Conservation (phyloP, 2,797 vertebrate genomes). For the Xiphophorus birchmanni region DNA sequence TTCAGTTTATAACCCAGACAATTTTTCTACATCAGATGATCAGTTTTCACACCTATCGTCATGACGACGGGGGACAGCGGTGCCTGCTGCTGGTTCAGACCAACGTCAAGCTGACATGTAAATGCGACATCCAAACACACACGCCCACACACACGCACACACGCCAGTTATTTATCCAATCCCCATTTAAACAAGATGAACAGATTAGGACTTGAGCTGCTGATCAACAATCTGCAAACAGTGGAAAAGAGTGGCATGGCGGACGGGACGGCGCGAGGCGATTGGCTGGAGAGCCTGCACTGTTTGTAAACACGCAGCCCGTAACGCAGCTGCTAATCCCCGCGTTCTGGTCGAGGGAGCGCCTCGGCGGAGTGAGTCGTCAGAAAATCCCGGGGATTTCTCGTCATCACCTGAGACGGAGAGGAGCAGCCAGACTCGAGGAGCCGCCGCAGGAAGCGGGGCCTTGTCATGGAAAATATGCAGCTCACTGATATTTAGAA, state of each 20-base stretch:
- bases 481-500: constrained; percentile 97
- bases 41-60: background rate
- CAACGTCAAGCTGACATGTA: background rate
- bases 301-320: constrained; percentile 66
- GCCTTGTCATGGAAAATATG: constrained; percentile 96
- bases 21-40: background rate
- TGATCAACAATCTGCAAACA: constrained; percentile 87
- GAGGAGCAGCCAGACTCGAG: constrained; percentile 62
- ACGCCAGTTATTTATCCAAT: constrained; percentile 49
- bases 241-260: constrained; percentile 79
- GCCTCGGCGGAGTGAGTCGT: constrained; percentile 20
- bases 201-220: constrained; percentile 72
- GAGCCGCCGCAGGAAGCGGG: constrained; percentile 82
- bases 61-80: background rate
- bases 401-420: constrained; percentile 59
- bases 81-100: background rate
- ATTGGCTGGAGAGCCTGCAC: constrained; percentile 55
- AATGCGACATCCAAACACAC: constrained; percentile 2
- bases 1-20: background rate
- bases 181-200: constrained; percentile 66
- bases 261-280: constrained; percentile 33
- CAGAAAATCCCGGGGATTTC: constrained; percentile 41
- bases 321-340: constrained; percentile 38
- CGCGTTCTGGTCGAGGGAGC: constrained; percentile 16
- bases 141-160: background rate